Evolutionary conservation across 2,888 invertebrate species (phyloP), one percentile per base, ranked within the genome.

Genomic region (Nymphalis c-album): DNA sequence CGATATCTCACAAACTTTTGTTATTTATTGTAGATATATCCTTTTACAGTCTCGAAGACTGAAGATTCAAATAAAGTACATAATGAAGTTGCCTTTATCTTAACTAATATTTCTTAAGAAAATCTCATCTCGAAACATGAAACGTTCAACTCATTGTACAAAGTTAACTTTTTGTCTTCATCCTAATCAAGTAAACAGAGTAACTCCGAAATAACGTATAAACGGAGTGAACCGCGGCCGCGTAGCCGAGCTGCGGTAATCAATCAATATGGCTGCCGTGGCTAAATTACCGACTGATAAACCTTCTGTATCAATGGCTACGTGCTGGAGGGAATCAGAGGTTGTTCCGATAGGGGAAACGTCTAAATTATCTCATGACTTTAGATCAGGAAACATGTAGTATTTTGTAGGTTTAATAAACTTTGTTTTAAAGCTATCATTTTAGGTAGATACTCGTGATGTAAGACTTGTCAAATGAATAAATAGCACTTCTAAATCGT

Each of bases 281-380:
- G 20, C 60, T 65, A 65, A 60, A 65, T 65, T 47, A 65, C 64
- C 50, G 26, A 51, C 51, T 20, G 64, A 57, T 57, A 35, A 57
- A 57, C 57, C 40, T 55, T n/a, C 57, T 40, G 57, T 40, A 35
- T 57, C 57, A 40, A 35, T 57, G 40, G 40, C 40, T 57, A 57
- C 57, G 57, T 40, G 57, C 40, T 40, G 57, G 35, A 35, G 20
- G 16, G 7, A 35, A 57, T 8, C n/a, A 35, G 35, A 40, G 22
- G 55, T 35, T 57, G 31, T 57, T 18, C 40, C 18, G 40, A 57
- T 40, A 31, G 17, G 31, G 50, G 7, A 20, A 51, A 51, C 16
- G 5, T 55, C 7, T 31, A 22, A 50, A 8, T 16, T 26, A 26
- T 55, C 40, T 40, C 13, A 3, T 40, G 40, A 40, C 40, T 40